A percentile compares a stretch with the other conserved stretches of the same genome.
These are phyloP conservation scores for Pinctada fucata DNA, from an alignment of 2,888 invertebrate species.

Conservation along the genomic window DNA sequence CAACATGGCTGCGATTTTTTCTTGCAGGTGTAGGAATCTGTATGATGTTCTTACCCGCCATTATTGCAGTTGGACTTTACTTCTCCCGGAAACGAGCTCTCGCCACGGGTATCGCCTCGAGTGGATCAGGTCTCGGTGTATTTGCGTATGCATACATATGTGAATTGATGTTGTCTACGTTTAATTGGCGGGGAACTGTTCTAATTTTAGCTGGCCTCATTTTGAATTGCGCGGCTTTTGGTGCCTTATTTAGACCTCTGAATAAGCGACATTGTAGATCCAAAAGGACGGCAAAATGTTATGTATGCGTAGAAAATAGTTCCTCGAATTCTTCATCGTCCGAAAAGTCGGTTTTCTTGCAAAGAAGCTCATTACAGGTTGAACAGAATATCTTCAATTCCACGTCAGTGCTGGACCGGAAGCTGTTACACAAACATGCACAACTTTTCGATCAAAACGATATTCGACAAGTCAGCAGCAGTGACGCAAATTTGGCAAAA, in stretches of 20 bases:
- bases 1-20: neutral
- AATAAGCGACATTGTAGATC: neutral
- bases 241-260: conserved; percentile 92
- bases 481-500: neutral
- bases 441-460: neutral
- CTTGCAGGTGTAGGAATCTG: conserved; percentile 92
- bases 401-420: conserved; percentile 19
- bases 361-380: neutral
- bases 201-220: conserved; percentile 87
- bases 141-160: conserved; percentile 87
- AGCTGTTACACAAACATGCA: neutral
- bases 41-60: conserved; percentile 96
- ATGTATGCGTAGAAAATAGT: neutral
- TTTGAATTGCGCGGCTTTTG: conserved; percentile 91
- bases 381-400: conserved; percentile 19
- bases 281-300: neutral
- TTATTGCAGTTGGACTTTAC: conserved; percentile 97
- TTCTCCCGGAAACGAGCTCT: conserved; percentile 95
- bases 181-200: conserved; percentile 64
- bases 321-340: neutral
- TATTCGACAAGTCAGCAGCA: neutral
- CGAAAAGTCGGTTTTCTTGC: neutral
- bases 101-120: conserved; percentile 96
- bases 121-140: conserved; percentile 95
- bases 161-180: conserved; percentile 79